Percentiles rank a stretch among this genome's conserved stretches.
These are phyloP conservation scores for Prolemur simus DNA, from an alignment of 2,113 vertebrate species.

Conservation along the genomic window DNA sequence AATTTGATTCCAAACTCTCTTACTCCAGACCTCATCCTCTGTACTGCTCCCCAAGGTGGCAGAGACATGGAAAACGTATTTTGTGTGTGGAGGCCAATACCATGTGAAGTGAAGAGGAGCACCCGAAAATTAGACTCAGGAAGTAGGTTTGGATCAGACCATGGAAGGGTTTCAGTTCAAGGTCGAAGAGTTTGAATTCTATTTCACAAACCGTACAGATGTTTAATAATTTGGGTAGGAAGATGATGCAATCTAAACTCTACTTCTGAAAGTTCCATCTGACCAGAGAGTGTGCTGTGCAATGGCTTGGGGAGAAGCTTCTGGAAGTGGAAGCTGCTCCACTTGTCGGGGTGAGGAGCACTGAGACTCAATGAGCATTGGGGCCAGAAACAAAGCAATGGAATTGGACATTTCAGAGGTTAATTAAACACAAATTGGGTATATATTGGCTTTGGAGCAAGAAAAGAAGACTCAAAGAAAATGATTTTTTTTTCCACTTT, in stretches of 20 bases:
- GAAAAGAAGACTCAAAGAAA: background rate
- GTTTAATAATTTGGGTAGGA: too few relatives aligned
- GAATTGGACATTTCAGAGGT: background rate
- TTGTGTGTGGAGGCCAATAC: background rate
- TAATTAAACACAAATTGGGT: background rate
- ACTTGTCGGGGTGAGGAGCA: background rate
- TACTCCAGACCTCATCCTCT: background rate
- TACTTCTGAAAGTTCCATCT: background rate
- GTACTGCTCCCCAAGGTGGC: background rate
- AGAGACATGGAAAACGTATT: accelerated
- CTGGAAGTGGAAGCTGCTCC: accelerated
- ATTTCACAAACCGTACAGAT: too few relatives aligned
- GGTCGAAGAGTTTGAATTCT: background rate
- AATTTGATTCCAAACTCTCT: background rate
- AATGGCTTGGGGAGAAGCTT: background rate
- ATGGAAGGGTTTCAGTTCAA: background rate
- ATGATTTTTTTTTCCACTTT: too few relatives aligned
- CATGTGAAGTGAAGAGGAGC: too few relatives aligned
- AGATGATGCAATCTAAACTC: background rate
- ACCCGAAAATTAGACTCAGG: background rate
- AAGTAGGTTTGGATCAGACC: background rate
- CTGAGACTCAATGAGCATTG: accelerated
- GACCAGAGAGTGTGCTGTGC: accelerated
- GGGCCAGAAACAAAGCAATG: background rate
- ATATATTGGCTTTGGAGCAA: background rate